phyloP scores from a whole-genome alignment of 2,113 vertebrate genomes.

The Poicephalus meyeri region DNA sequence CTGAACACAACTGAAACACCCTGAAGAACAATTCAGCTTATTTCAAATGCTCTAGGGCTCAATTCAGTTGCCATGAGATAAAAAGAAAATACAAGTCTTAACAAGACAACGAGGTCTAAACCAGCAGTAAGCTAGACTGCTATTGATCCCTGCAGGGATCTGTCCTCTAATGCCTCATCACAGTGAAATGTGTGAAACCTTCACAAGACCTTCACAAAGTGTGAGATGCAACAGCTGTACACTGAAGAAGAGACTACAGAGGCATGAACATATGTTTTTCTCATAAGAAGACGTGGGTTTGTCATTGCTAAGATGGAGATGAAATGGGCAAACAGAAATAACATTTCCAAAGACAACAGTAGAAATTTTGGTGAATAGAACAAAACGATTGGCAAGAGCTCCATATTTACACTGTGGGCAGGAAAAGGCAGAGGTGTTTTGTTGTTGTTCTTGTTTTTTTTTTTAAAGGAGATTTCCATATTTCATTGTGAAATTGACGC shows the following conservation, averaged over 20 bases:
- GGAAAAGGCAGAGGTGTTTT: neutral
- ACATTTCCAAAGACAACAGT: neutral
- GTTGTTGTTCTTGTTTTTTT: neutral
- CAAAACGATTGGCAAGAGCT: neutral
- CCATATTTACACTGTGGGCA: accelerated
- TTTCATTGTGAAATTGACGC: neutral
- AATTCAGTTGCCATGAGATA: too few species aligned
- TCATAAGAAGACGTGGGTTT: neutral
- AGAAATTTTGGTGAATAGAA: neutral
- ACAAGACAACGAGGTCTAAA: neutral
- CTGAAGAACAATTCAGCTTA: too few species aligned
- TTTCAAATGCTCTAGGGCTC: too few species aligned
- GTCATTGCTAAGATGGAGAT: neutral
- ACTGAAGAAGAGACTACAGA: neutral
- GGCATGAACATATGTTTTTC: accelerated
- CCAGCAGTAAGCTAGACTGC: neutral
- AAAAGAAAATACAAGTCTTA: neutral
- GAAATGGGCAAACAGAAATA: neutral
- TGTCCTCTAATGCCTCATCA: neutral
- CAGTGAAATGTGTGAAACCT: neutral
- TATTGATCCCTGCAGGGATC: neutral
- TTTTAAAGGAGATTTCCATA: neutral
- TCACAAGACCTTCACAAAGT: neutral
- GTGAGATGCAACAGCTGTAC: neutral
- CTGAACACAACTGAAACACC: too few species aligned